Base-by-base conservation (phyloP, 2,113 vertebrate genomes). In the Tachysurus fulvidraco region DNA sequence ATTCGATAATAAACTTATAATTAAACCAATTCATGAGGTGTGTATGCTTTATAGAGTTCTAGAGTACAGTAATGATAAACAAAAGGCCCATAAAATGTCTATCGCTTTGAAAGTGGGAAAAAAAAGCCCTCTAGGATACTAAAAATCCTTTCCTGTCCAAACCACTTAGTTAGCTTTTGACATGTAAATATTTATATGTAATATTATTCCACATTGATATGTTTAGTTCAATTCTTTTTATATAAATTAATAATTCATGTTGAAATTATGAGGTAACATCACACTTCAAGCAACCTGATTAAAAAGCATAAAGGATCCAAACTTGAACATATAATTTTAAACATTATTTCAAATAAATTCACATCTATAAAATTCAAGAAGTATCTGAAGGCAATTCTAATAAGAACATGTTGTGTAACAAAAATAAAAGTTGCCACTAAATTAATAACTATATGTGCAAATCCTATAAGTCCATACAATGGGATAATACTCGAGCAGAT, bases 1-100 rank as follows among this genome's bases (percentile, higher is more conserved):
- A 77, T 89, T 82, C 52, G 77, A 81, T 86, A 88, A 89, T 78
- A 83, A 89, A 88, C 44, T 83, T 65, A 82, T 89, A 14, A 85
- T 82, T 57, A 84, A 88, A 84, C n/a, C 67, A 86, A 21, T 79
- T 54, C 59, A 84, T 55, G 46, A 73, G 19, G n/a, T 73, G 82
- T 76, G 62, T 82, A 16, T 86, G 46, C n/a, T 86, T 83, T 67
- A 46, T 14, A 14, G 10, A 41, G 13, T 19, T 8, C 3, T 13
- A 60, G 44, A 19, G 77, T 57, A 30, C 9, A 28, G 7, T 36
- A 11, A 57, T 59, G 9, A 44, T 73, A 23, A 73, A 23, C 21
- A 73, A 44, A 9, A 0, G 17, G 7, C 65, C 30, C 30, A 5
- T 19, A 36, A 41, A 17, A 69, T 52, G 73, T 52, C 7, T 78